phyloP scores from a whole-genome alignment of 2,113 vertebrate species.

The Bettongia penicillata region DNA sequence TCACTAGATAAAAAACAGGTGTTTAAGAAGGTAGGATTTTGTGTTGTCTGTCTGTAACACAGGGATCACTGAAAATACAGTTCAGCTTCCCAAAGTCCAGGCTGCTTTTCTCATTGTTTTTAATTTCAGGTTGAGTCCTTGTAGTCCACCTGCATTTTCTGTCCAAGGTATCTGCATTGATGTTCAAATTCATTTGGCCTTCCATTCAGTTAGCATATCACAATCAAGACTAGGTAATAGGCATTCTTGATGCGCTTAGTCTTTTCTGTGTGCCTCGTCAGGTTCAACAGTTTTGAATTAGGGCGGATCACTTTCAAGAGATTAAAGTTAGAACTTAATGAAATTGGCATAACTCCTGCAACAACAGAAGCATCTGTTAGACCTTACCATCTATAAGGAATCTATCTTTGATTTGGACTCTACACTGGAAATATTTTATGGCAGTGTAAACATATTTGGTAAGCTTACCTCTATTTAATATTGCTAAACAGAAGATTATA shows the following conservation, averaged over 20 bases:
- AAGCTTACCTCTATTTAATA: too few relatives aligned
- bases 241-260: background rate
- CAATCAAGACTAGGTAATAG: background rate
- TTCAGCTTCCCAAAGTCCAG: background rate
- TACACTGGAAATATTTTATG: background rate
- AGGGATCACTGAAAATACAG: background rate
- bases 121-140: too few relatives aligned
- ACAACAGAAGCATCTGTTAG: background rate
- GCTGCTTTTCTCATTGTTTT: background rate
- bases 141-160: background rate
- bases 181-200: background rate
- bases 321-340: background rate
- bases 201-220: background rate
- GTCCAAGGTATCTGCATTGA: background rate
- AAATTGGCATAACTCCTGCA: background rate
- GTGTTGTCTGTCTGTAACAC: background rate
- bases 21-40: background rate
- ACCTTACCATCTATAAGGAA: background rate
- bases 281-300: background rate
- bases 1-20: background rate
- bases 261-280: background rate
- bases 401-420: background rate
- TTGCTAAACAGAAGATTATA: background rate
- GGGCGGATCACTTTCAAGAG: background rate
- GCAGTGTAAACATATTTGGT: background rate